Conservation (phyloP, 2,888 invertebrate species). For the Psococerastis gibbosa region DNA sequence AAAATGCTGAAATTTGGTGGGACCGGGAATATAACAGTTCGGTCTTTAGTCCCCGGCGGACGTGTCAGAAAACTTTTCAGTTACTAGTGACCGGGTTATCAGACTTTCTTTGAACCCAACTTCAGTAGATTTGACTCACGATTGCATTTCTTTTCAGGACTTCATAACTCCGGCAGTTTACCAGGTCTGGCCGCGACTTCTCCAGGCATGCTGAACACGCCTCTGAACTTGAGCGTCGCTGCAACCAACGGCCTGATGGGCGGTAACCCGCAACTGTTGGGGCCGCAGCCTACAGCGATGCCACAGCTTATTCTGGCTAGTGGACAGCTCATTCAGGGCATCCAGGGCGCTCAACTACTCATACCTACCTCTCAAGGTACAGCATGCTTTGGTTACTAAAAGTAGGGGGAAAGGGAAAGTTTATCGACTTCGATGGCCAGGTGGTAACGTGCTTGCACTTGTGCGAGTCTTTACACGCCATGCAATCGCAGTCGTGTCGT, state of each 20-base stretch:
- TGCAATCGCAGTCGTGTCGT: no score
- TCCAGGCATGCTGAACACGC: slow-evolving; percentile 53
- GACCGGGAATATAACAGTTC: no score
- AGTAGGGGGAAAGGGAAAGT: no score
- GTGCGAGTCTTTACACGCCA: no score
- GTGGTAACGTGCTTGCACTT: no score
- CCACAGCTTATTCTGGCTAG: slow-evolving; percentile 83
- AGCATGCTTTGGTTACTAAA: slow-evolving; percentile 18
- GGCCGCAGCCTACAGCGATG: slow-evolving; percentile 48
- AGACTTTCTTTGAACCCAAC: no score
- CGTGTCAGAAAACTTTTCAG: no score
- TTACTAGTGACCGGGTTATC: no score
- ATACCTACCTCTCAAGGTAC: slow-evolving; percentile 93
- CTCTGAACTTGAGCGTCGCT: slow-evolving; percentile 59
- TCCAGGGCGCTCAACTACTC: slow-evolving; percentile 82
- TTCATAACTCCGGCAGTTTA: slow-evolving; percentile 13
- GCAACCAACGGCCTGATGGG: slow-evolving; percentile 26
- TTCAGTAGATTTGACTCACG: no score
- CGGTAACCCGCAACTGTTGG: slow-evolving; percentile 17
- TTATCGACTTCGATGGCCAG: no score
- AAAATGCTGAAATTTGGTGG: no score
- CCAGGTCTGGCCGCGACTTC: slow-evolving; percentile 29
- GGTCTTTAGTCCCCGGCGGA: no score
- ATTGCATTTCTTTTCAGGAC: slow-evolving; percentile 14
- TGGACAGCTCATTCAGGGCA: slow-evolving; percentile 79